Base-by-base conservation (phyloP, 2,797 vertebrate species). In the Sciaenops ocellatus region DNA sequence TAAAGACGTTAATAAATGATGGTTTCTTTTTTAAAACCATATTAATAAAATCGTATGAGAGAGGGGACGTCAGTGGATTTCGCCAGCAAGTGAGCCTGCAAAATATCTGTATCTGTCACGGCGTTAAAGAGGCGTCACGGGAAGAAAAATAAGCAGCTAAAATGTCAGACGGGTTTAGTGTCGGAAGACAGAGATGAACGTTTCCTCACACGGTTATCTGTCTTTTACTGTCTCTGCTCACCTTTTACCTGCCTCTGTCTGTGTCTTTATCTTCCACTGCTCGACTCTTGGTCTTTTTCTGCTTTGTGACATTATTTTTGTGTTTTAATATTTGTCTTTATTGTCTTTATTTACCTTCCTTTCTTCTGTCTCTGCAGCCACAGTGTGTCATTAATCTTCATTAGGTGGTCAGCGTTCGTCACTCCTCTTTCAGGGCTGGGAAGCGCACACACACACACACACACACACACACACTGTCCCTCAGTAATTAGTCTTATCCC, bases 11-110 rank as follows among this genome's bases (percentile, higher is more conserved):
- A 65, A 83, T 81, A 67, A 81, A 64, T 63, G 3, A 82, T 67
- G 73, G 34, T 63, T 72, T 62, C 67, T 64, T 72, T 65, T 82
- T 87, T 79, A 46, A 64, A 81, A 64, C 44, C 34, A 5, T 22
- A 75, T 76, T 70, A 67, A 70, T 75, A 52, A 77, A 69, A 20
- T 52, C 5, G 7, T 20, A 8, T n/a, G 44, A 61, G 42, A 30
- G 42, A 30, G 69, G 16, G 42, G 65, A 38, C 50, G 41, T 38
- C 2, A 44, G 41, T 30, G 67, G n/a, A 13, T 64, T 2, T 28
- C 1, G 3, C 59, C 55, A 41, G 55, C 44, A 22, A 26, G 11
- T 3, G 48, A 60, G 62, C 70, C 73, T 46, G 63, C 48, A 50
- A 12, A 17, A 64, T n/a, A 30, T 46, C 15, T 16, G 46, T 3